Percentiles rank a stretch among this genome's conserved stretches.
Conservation (phyloP, 2,797 vertebrate genomes). For the Halcyon smyrnensis region DNA sequence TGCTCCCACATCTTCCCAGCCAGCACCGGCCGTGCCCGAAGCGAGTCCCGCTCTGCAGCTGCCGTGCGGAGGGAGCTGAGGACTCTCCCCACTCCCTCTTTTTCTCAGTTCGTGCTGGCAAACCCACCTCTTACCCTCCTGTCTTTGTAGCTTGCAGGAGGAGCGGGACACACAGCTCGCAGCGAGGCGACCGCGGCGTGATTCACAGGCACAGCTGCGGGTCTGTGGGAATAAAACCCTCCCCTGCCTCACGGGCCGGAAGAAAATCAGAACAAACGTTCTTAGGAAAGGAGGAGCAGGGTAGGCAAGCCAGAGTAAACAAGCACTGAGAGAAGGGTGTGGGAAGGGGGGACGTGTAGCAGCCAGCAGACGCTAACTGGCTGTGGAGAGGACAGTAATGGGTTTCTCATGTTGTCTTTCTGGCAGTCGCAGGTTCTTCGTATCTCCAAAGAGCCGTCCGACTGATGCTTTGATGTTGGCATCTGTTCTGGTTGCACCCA, state of each 20-base stretch:
- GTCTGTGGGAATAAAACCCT: constrained; percentile 62
- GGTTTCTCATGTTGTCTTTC: background rate
- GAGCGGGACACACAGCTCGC: background rate
- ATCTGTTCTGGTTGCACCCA: background rate
- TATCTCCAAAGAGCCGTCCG: background rate
- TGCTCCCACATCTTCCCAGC: background rate
- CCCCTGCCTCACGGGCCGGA: constrained; percentile 55
- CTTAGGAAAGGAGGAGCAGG: constrained; percentile 56
- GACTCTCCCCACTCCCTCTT: background rate
- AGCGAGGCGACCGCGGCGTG: background rate
- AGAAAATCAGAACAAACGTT: constrained; percentile 53
- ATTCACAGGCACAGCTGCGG: constrained; percentile 63
- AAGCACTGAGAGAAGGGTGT: constrained; percentile 27
- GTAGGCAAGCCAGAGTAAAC: constrained; percentile 58
- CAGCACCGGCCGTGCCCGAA: rapidly evolving
- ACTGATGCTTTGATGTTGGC: background rate
- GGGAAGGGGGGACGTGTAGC: background rate
- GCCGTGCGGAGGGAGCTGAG: rapidly evolving
- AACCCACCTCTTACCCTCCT: background rate
- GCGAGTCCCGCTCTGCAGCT: rapidly evolving
- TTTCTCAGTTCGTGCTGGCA: background rate
- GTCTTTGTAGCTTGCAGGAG: background rate
- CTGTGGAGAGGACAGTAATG: background rate
- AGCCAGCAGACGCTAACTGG: background rate
- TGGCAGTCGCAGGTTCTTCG: rapidly evolving